phyloP scores from a whole-genome alignment of 2,888 invertebrate genomes.

The Mechanitis mazaeus region DNA sequence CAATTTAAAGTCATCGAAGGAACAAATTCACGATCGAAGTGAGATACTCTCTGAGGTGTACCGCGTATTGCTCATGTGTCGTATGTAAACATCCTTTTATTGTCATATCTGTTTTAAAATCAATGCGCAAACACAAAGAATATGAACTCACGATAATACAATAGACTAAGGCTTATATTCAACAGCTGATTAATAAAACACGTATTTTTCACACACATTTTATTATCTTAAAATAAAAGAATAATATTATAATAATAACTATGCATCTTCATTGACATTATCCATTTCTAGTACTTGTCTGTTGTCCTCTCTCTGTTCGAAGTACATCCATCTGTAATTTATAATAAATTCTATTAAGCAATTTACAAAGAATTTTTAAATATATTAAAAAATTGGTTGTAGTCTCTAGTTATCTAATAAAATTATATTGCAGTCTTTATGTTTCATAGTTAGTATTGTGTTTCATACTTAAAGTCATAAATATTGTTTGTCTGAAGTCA shows the following conservation, averaged over 20 bases:
- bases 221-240: conserved; percentile 17
- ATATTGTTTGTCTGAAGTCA: too few species aligned
- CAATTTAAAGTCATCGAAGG: background rate
- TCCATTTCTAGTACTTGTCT: conserved; percentile 46
- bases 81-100: conserved; percentile 64
- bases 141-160: conserved; percentile 45
- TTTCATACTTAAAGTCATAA: too few species aligned
- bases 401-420: too few species aligned
- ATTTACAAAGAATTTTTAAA: background rate
- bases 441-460: too few species aligned
- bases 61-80: conserved; percentile 51
- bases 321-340: conserved; percentile 81
- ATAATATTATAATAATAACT: conserved; percentile 18
- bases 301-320: conserved; percentile 77
- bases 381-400: too few species aligned
- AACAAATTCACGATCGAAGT: background rate
- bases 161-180: conserved; percentile 28
- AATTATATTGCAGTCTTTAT: too few species aligned
- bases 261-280: conserved; percentile 45
- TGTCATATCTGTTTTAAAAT: conserved; percentile 59
- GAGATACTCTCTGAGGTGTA: background rate
- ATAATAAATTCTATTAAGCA: background rate
- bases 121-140: conserved; percentile 56
- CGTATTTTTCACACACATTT: conserved; percentile 14
- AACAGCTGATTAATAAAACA: conserved; percentile 19